Evolutionary conservation across 2,113 vertebrate genomes (phyloP).

Genomic region (Arenaria interpres): DNA sequence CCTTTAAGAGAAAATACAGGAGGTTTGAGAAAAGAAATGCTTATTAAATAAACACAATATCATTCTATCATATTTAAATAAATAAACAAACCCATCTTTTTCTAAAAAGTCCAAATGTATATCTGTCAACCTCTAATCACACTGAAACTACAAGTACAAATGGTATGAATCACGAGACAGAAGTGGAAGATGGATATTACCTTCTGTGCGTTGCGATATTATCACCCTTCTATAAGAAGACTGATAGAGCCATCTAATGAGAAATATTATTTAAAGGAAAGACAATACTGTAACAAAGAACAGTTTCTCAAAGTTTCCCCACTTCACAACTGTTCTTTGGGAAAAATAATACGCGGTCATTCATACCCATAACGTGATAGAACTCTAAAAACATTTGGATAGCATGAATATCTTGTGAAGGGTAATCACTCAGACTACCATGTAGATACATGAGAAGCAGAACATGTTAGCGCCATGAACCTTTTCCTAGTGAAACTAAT

Average conservation of each 20-base stretch:
- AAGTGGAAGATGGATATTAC: not conserved
- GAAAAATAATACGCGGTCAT: not conserved
- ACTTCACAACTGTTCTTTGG: not conserved
- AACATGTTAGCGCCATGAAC: not conserved
- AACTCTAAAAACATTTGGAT: not conserved
- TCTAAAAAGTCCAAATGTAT: not conserved
- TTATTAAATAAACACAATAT: not conserved
- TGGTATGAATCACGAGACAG: not conserved
- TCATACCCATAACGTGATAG: accelerated
- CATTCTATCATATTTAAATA: not conserved
- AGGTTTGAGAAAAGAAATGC: not conserved
- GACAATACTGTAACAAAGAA: not conserved
- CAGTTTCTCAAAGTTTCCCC: not conserved
- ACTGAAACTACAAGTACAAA: not conserved
- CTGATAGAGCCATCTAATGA: slow-evolving; percentile 27
- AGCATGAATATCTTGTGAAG: not conserved
- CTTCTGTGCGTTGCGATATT: not conserved
- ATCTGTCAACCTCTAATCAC: not conserved
- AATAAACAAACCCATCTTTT: not conserved
- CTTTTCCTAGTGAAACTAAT: not conserved
- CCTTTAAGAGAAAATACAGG: not conserved
- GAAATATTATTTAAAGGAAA: not conserved
- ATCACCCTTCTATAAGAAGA: not conserved
- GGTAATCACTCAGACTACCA: not conserved
- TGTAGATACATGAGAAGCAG: not conserved